Evolutionary conservation across 2,888 invertebrate genomes (phyloP).

Genomic region (Heliothis peltigera): DNA sequence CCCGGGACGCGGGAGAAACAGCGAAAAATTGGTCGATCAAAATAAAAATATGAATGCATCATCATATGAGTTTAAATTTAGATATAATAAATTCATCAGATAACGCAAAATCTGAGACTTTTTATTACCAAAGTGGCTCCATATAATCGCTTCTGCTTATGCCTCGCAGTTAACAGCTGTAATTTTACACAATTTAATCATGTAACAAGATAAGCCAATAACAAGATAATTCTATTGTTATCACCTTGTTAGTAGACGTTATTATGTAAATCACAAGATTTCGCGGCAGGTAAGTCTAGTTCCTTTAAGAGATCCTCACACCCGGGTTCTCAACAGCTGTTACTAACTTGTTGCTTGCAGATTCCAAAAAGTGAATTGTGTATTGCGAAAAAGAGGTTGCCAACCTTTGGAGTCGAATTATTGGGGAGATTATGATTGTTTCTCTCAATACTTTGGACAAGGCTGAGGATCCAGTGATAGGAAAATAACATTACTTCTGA

Average conservation of each 20-base stretch:
- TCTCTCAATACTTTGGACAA: too few species aligned
- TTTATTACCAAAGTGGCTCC: too few species aligned
- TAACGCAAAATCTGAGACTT: too few species aligned
- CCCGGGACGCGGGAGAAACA: too few species aligned
- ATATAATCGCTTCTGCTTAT: too few species aligned
- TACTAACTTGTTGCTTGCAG: constrained; percentile 1
- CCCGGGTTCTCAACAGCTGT: neutral
- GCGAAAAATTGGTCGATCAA: too few species aligned
- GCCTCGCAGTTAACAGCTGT: neutral
- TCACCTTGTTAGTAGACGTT: constrained; percentile 24
- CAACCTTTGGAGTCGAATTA: neutral
- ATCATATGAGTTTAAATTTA: too few species aligned
- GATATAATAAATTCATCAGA: too few species aligned
- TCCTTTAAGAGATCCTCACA: constrained; percentile 14
- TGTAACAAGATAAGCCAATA: constrained; percentile 14
- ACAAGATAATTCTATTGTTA: constrained; percentile 37
- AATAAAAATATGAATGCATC: too few species aligned
- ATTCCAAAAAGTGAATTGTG: neutral
- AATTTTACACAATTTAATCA: neutral
- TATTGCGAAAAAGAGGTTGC: neutral
- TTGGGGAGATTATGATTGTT: too few species aligned
- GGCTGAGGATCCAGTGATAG: too few species aligned
- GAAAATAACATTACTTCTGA: too few species aligned
- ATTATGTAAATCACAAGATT: constrained; percentile 37
- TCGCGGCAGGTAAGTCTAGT: constrained; percentile 10